Evolutionary conservation across 2,797 vertebrate genomes (phyloP), one percentile per base, ranked within the genome.

Genomic region (Mormyrus proboscirostris): DNA sequence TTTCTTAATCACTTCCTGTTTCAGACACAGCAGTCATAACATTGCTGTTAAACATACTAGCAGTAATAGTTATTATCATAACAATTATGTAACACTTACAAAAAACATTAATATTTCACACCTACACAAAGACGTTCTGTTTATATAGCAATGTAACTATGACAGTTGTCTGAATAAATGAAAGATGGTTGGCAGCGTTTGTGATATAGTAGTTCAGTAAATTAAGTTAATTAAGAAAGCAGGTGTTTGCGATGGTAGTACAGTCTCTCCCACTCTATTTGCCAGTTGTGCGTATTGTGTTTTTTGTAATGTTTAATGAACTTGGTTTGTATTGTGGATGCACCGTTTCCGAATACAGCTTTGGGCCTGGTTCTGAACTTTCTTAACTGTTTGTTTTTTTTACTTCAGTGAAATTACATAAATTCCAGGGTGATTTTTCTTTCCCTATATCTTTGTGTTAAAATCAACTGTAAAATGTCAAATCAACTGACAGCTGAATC

Each of bases 1-100:
- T 94, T 98, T 99, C 95, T 96, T 97, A 92, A 97, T 96, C 89
- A 99, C 97, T 16, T 96, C 96, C 98, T 99, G 94, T 87, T 12
- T 88, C 90, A 76, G 22, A 92, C 9, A 55, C 44, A 88, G 29
- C 29, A 14, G 69, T 38, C 44, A 83, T 83, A 50, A 50, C 6
- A 47, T 49, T n/a, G 12, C n/a, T 90, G 10, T 10, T 41, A 41
- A 47, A 90, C 0, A 57, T 79, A 1, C 76, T 53, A 5, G 51
- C n/a, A 25, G 1, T 8, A 33, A 86, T 19, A 89, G 19, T 10
- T 62, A 62, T 10, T 4, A n/a, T 55, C 1, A 51, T 38, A 22
- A 22, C 19, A 22, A 65, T 19, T 33, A 12, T 9, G 41, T 38
- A 50, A 47, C n/a, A 51, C 8, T 51, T 69, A 69, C 6, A 59